Evolutionary conservation across 37 sponge, comb jelly and placozoan species (phyloP).

Genomic region (Amphimedon queenslandica): DNA sequence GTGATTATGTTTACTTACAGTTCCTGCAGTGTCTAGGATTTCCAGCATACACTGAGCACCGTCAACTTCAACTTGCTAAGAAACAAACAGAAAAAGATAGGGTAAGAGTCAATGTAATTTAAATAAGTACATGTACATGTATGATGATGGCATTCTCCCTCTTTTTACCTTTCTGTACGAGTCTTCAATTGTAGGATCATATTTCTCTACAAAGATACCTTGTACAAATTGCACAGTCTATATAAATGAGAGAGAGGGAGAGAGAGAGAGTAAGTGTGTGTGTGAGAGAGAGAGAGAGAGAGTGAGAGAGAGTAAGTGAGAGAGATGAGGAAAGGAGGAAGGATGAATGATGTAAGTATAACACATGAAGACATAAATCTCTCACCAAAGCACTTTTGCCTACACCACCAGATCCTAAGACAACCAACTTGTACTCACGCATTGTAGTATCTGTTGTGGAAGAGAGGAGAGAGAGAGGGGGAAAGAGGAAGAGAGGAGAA

Average conservation of each 20-base stretch:
- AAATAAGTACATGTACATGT: too few species aligned
- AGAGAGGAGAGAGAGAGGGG: too few species aligned
- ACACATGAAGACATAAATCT: background rate
- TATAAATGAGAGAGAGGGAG: background rate
- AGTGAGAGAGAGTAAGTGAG: constrained; percentile 40
- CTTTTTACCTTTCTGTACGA: constrained; percentile 92
- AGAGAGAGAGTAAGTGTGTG: constrained; percentile 43
- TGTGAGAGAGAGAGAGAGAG: constrained; percentile 37
- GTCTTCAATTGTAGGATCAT: constrained; percentile 98
- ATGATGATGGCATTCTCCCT: background rate
- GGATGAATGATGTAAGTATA: background rate
- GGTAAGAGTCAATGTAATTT: background rate
- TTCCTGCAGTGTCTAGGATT: constrained; percentile 98
- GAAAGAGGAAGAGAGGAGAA: too few species aligned
- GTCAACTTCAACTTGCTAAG: constrained; percentile 98
- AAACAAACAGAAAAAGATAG: background rate
- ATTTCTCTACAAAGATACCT: constrained; percentile 99
- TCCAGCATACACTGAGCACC: constrained; percentile 98
- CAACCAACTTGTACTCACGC: constrained; percentile 99
- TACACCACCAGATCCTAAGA: constrained; percentile 97
- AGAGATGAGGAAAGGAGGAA: constrained; percentile 18
- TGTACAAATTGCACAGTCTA: constrained; percentile 99
- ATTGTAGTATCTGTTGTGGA: too few species aligned
- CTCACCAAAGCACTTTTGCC: constrained; percentile 96
- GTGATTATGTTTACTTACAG: constrained; percentile 59